These are phyloP conservation scores for Epirrita christyi DNA, from an alignment of 2,888 invertebrate genomes.

Conservation along the genomic window DNA sequence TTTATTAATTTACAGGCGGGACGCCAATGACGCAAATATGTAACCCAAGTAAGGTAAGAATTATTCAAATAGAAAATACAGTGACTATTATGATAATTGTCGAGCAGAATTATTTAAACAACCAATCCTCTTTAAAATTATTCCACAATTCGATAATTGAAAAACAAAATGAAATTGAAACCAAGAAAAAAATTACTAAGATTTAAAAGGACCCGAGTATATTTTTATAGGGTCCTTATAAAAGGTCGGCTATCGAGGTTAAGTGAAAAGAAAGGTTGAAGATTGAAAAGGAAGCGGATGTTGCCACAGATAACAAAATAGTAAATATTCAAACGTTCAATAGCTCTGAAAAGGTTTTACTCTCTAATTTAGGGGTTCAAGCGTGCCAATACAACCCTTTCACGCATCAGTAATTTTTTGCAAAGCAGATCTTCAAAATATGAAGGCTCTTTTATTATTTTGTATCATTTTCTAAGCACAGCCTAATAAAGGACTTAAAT, in stretches of 20 bases:
- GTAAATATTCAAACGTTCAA: conserved; percentile 3
- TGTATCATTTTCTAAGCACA: not conserved
- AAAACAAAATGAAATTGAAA: not conserved
- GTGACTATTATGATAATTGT: too few species aligned
- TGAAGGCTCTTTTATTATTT: not conserved
- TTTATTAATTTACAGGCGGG: too few species aligned
- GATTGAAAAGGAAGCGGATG: conserved; percentile 13
- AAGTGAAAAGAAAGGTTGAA: conserved; percentile 11
- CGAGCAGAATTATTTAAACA: too few species aligned
- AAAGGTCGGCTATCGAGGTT: conserved; percentile 13
- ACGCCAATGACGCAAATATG: too few species aligned
- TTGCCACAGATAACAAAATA: conserved; percentile 13
- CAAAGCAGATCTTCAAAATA: conserved; percentile 2
- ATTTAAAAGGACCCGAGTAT: not conserved
- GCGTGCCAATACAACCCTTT: conserved; percentile 1
- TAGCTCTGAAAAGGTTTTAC: conserved; percentile 12
- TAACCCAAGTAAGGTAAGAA: too few species aligned
- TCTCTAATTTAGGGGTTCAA: not conserved
- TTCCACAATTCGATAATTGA: not conserved
- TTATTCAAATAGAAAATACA: too few species aligned
- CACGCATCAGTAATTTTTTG: not conserved
- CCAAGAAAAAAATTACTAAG: not conserved
- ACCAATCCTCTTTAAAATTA: too few species aligned
- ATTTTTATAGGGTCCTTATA: not conserved
- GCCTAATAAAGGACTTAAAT: not conserved